Evolutionary conservation across 23 tunicate species (phyloP).

Genomic region (Styela plicata): DNA sequence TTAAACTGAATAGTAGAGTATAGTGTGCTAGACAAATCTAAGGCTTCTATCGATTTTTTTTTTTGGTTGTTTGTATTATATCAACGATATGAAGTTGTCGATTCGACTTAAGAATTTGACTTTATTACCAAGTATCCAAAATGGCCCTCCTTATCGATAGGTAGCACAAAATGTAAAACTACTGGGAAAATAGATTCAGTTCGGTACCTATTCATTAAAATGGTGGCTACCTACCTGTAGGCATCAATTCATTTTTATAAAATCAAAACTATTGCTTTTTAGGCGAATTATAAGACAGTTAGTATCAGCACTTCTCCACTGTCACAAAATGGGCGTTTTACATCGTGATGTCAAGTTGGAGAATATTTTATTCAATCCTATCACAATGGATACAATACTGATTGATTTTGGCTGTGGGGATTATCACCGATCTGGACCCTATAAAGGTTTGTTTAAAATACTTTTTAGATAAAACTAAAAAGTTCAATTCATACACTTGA

Average conservation of each 20-base stretch:
- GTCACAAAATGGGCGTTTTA: constrained; percentile 82
- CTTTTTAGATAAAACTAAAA: too few species aligned
- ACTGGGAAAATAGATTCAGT: not conserved
- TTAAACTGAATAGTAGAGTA: too few species aligned
- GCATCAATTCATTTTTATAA: not conserved
- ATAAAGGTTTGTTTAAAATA: too few species aligned
- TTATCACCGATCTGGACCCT: constrained; percentile 56
- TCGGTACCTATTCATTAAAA: not conserved
- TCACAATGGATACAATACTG: constrained; percentile 67
- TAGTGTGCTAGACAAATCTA: too few species aligned
- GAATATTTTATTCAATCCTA: constrained; percentile 84
- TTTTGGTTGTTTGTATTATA: too few species aligned
- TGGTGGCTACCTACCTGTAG: too few species aligned
- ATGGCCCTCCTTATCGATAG: too few species aligned
- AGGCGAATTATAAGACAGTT: constrained; percentile 84
- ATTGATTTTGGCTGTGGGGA: constrained; percentile 99
- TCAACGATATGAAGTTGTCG: too few species aligned
- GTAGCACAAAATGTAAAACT: not conserved
- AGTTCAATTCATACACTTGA: too few species aligned
- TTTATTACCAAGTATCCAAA: too few species aligned
- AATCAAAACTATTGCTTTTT: not conserved
- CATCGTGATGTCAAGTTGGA: constrained; percentile 97
- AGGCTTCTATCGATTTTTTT: too few species aligned
- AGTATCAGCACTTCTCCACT: constrained; percentile 60
- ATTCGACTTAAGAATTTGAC: too few species aligned